phyloP scores from a whole-genome alignment of 2,797 vertebrate species.

The Cyclopterus lumpus region DNA sequence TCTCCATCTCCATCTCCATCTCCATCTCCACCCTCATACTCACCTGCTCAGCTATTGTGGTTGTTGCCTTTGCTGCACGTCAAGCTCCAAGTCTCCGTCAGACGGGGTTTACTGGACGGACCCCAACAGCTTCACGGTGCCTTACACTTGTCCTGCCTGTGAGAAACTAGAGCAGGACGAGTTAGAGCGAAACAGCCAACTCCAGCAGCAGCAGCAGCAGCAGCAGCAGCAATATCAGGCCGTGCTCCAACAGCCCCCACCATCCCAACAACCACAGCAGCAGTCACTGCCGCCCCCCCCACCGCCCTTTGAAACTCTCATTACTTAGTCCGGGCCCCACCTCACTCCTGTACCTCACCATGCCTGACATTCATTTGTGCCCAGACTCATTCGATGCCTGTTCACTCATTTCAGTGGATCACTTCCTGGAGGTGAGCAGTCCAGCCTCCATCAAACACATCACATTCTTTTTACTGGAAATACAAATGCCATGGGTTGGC shows the following conservation, averaged over 20 bases:
- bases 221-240: conserved; percentile 27
- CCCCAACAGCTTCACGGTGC: conserved; percentile 52
- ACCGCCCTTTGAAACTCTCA: conserved; percentile 72
- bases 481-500: not conserved
- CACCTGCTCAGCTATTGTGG: conserved; percentile 44
- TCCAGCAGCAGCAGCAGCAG: not conserved
- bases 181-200: conserved; percentile 35
- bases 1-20: conserved; percentile 20
- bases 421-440: conserved; percentile 72
- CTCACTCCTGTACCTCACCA: not conserved
- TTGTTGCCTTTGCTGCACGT: conserved; percentile 61
- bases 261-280: conserved; percentile 23
- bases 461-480: not conserved
- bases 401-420: conserved; percentile 48
- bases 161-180: conserved; percentile 70
- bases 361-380: conserved; percentile 34
- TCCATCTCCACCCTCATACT: conserved; percentile 13
- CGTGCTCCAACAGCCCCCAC: conserved; percentile 24
- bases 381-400: conserved; percentile 56
- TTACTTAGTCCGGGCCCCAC: conserved; percentile 63
- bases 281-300: conserved; percentile 20
- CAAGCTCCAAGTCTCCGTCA: conserved; percentile 49
- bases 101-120: conserved; percentile 74
- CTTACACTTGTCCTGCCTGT: conserved; percentile 81
- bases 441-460: not conserved